Evolutionary conservation across 2,888 invertebrate species (phyloP).

Genomic region (Imbricaverruca yamaguchii): DNA sequence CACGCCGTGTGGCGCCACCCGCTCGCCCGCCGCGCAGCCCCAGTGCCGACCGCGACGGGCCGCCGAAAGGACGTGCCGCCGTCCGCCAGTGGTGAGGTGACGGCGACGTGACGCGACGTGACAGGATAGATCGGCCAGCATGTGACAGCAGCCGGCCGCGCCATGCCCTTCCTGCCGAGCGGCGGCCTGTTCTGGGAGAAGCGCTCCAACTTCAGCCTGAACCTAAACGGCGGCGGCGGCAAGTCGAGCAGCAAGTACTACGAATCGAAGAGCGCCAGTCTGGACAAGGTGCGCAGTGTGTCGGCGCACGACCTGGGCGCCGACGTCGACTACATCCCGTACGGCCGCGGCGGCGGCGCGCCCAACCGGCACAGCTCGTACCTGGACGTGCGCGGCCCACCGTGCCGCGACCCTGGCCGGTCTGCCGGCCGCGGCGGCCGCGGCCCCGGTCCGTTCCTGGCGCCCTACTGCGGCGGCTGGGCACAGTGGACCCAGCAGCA

Average conservation of each 20-base stretch:
- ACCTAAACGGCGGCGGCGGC: neutral
- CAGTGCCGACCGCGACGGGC: neutral
- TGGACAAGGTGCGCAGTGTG: slow-evolving; percentile 21
- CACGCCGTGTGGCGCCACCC: neutral
- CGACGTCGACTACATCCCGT: neutral
- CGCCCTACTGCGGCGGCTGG: slow-evolving; percentile 14
- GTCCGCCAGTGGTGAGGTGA: neutral
- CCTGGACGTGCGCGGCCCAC: neutral
- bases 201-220: slow-evolving; percentile 14
- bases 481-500: neutral
- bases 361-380: slow-evolving; percentile 10
- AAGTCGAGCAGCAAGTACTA: slow-evolving; percentile 16
- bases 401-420: neutral
- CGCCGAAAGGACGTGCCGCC: neutral
- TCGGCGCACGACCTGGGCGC: neutral
- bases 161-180: neutral
- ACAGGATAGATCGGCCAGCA: neutral
- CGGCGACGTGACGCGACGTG: neutral
- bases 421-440: neutral
- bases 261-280: slow-evolving; percentile 11
- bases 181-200: slow-evolving; percentile 10
- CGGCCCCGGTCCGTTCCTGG: neutral
- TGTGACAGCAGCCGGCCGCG: neutral
- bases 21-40: neutral
- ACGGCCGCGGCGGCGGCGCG: slow-evolving; percentile 1